A percentile compares a stretch with the other conserved stretches of the same genome.
These are phyloP conservation scores for Oligia latruncula DNA, from an alignment of 2,888 invertebrate species.

Conservation along the genomic window DNA sequence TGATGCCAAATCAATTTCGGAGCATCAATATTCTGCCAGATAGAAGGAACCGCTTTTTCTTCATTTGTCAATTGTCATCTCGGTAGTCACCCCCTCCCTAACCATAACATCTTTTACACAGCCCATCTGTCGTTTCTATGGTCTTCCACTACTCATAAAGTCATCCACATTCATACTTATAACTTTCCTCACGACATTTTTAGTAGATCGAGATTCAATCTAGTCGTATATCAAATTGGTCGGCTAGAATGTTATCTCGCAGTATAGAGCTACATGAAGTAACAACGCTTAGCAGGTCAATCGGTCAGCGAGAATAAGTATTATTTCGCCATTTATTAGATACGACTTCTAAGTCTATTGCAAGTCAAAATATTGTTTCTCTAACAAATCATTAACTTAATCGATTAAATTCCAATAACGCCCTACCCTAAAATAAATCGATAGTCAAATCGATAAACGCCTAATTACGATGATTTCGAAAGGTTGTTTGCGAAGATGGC, in stretches of 20 bases:
- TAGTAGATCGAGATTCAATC: no score
- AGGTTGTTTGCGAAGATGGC: slow-evolving; percentile 45
- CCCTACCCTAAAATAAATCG: slow-evolving; percentile 37
- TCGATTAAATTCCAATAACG: slow-evolving; percentile 24
- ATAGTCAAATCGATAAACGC: slow-evolving; percentile 33
- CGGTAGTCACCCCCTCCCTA: no score
- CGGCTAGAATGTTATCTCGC: neutral
- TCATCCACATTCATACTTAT: neutral
- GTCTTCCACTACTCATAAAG: neutral
- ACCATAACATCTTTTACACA: neutral
- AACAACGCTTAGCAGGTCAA: slow-evolving; percentile 9
- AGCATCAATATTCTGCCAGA: no score
- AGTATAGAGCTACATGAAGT: neutral
- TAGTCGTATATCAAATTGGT: no score
- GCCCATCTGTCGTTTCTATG: neutral
- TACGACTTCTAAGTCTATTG: neutral
- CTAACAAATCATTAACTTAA: slow-evolving; percentile 7
- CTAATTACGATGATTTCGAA: slow-evolving; percentile 42
- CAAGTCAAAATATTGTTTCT: neutral
- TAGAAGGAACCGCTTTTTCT: no score
- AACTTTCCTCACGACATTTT: neutral
- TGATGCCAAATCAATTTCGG: no score
- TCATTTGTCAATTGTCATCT: no score
- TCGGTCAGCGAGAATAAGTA: slow-evolving; percentile 4
- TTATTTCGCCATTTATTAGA: neutral